Conservation (phyloP, 2,797 vertebrate genomes). For the Spinus pinus region DNA sequence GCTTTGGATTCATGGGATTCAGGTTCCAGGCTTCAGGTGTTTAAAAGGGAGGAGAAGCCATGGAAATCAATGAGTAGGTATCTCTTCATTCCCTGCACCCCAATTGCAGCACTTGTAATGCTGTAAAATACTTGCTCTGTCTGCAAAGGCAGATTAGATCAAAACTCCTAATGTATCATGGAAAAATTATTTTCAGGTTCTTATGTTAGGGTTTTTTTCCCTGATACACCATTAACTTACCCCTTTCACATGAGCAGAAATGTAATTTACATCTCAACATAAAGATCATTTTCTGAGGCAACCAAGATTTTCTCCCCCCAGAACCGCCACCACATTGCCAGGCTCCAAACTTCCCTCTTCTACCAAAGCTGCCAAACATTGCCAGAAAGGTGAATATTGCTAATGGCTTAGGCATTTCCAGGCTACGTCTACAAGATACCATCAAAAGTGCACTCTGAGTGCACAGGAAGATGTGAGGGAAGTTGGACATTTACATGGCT, state of each 20-base stretch:
- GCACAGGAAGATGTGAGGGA: neutral
- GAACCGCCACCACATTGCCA: neutral
- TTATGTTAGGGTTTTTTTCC: neutral
- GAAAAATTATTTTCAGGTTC: neutral
- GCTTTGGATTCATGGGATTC: neutral
- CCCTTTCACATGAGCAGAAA: neutral
- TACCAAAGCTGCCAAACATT: neutral
- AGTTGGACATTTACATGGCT: neutral
- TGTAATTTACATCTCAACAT: neutral
- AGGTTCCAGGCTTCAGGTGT: neutral
- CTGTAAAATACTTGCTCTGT: neutral
- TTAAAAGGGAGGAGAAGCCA: neutral
- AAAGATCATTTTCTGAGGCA: neutral
- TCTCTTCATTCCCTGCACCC: neutral
- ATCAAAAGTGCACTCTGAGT: neutral
- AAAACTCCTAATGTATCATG: neutral
- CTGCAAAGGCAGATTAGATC: neutral
- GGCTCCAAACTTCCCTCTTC: neutral
- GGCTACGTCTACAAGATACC: neutral
- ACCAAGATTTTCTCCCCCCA: neutral
- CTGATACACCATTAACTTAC: neutral
- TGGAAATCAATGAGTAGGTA: neutral
- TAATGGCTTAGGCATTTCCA: neutral
- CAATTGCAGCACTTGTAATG: neutral
- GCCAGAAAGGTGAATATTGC: neutral